Percentiles rank a stretch among this genome's conserved stretches.
Conservation (phyloP, 2,888 invertebrate genomes). For the Unio pictorum region DNA sequence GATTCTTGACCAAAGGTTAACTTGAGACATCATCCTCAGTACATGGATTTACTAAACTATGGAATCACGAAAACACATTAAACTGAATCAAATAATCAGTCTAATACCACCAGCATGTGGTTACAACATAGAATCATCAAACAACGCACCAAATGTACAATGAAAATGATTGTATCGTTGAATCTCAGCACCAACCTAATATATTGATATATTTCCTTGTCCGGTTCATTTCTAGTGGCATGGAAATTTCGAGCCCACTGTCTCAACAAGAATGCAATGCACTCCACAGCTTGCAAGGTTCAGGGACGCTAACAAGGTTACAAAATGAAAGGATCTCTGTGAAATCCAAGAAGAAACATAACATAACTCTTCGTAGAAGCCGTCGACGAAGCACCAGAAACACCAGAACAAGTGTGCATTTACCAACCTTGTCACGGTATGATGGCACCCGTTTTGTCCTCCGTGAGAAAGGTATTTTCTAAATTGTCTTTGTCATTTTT, state of each 20-base stretch:
- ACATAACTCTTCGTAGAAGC: conserved; percentile 20
- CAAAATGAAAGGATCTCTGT: neutral
- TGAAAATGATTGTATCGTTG: too few species aligned
- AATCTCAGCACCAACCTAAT: neutral
- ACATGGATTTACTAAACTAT: too few species aligned
- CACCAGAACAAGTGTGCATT: conserved; percentile 11
- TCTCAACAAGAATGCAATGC: conserved; percentile 22
- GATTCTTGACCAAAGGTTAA: too few species aligned
- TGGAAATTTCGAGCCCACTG: conserved; percentile 31
- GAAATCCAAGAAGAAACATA: conserved; percentile 1
- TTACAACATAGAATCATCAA: too few species aligned
- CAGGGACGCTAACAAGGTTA: neutral
- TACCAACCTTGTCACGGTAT: conserved; percentile 28
- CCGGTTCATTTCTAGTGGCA: conserved; percentile 17
- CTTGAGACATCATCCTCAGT: too few species aligned
- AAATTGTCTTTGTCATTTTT: neutral
- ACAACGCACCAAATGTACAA: too few species aligned
- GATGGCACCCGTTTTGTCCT: conserved; percentile 35
- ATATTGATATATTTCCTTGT: neutral
- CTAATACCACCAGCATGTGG: neutral
- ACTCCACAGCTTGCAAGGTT: conserved; percentile 3
- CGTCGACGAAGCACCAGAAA: conserved; percentile 20
- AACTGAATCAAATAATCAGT: neutral
- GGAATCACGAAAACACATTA: too few species aligned
- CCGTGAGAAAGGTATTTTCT: conserved; percentile 26